Evolutionary conservation across 2,113 vertebrate species (phyloP).

Genomic region (Catagonus wagneri): DNA sequence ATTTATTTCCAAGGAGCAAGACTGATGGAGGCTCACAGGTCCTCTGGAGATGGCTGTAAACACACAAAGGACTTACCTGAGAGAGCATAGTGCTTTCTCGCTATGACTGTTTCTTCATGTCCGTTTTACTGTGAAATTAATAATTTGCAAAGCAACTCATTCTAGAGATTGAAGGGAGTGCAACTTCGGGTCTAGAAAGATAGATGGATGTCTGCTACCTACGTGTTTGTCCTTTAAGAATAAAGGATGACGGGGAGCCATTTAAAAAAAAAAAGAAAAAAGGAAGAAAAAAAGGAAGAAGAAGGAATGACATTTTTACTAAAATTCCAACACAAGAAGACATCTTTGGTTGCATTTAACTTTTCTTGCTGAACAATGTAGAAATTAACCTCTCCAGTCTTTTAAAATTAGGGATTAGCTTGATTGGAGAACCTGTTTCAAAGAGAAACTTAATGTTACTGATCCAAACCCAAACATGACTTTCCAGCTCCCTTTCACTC

Average conservation of each 20-base stretch:
- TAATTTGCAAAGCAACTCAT: neutral
- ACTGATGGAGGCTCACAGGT: constrained; percentile 54
- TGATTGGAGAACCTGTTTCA: neutral
- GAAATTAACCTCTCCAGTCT: neutral
- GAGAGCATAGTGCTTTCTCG: constrained; percentile 4
- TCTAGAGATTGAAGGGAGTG: neutral
- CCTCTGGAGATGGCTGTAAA: neutral
- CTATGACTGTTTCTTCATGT: constrained; percentile 8
- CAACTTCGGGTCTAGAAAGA: neutral
- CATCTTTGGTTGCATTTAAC: neutral
- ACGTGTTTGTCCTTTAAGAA: neutral
- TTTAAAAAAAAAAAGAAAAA: no score
- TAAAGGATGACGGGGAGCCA: neutral
- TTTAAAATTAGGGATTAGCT: constrained; percentile 25
- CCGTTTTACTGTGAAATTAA: constrained; percentile 46
- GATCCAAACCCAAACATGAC: neutral
- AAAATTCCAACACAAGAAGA: constrained; percentile 4
- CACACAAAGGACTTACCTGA: constrained; percentile 36
- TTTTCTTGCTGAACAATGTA: constrained; percentile 10
- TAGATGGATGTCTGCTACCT: neutral
- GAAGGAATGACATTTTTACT: neutral
- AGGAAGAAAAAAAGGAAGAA: neutral
- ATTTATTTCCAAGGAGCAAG: constrained; percentile 62
- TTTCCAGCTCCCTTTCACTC: neutral
- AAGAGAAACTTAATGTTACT: neutral